A percentile compares a stretch with the other conserved stretches of the same genome.
These are phyloP conservation scores for Hippocampus zosterae DNA, from an alignment of 2,113 vertebrate species.

Conservation along the genomic window DNA sequence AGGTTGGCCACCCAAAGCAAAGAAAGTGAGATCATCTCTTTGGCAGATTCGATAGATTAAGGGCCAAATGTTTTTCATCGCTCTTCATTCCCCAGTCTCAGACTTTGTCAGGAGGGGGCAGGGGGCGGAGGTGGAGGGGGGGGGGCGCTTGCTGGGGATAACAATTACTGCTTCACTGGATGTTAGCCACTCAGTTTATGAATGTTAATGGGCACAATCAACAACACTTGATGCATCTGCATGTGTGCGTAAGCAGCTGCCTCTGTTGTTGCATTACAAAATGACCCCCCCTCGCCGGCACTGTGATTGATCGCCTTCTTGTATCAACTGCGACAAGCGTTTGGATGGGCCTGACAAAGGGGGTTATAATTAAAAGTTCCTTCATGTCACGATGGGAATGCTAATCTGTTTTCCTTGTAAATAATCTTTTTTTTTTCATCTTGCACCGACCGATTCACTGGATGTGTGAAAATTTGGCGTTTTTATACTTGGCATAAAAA, in stretches of 20 bases:
- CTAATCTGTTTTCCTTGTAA: neutral
- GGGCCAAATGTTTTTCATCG: conserved; percentile 3
- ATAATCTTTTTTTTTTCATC: neutral
- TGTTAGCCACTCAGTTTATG: conserved; percentile 51
- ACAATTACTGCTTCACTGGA: conserved; percentile 51
- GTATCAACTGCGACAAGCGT: conserved; percentile 5
- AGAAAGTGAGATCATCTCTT: conserved; percentile 33
- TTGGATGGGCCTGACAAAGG: neutral
- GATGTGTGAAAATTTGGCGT: neutral
- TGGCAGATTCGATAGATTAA: neutral
- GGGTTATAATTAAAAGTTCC: neutral
- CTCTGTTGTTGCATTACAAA: neutral
- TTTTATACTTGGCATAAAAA: too few species aligned
- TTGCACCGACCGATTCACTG: neutral
- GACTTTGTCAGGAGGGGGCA: neutral
- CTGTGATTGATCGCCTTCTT: conserved; percentile 10
- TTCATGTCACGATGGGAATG: neutral
- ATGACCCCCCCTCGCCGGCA: neutral
- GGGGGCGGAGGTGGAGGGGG: neutral
- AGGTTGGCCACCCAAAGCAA: conserved; percentile 29
- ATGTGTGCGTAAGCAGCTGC: conserved; percentile 13
- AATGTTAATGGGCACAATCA: conserved; percentile 62
- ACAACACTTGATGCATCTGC: conserved; percentile 30
- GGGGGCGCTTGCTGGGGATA: neutral
- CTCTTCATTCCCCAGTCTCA: neutral